These are phyloP conservation scores for Gandaritis pyraliata DNA, from an alignment of 2,888 invertebrate genomes.

Conservation along the genomic window DNA sequence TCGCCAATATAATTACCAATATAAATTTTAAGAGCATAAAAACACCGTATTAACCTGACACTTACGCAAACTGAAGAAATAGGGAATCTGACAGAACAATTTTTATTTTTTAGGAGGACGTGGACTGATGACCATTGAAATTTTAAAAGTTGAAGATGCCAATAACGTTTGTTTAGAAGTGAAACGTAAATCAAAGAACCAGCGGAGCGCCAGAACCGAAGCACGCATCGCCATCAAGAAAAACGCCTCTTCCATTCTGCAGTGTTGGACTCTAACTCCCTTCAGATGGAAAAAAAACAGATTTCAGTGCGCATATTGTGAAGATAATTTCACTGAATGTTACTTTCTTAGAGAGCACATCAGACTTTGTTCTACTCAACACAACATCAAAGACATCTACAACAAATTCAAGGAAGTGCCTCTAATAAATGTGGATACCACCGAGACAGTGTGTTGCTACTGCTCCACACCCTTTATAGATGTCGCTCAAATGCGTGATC, in stretches of 20 bases:
- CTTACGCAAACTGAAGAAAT: conserved; percentile 1
- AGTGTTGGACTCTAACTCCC: conserved; percentile 72
- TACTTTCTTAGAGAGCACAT: conserved; percentile 64
- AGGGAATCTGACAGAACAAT: conserved; percentile 35
- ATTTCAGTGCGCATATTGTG: conserved; percentile 76
- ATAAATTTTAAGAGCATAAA: background rate
- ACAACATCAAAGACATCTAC: conserved; percentile 70
- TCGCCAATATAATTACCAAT: too few relatives aligned
- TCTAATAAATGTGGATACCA: conserved; percentile 71
- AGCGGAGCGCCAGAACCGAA: conserved; percentile 68
- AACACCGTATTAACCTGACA: background rate
- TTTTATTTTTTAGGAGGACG: conserved; percentile 79
- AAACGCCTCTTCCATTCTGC: conserved; percentile 68
- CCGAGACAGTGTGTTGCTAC: conserved; percentile 61
- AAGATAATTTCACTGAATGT: conserved; percentile 68
- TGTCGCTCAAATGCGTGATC: conserved; percentile 62
- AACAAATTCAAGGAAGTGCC: conserved; percentile 77
- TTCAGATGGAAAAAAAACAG: conserved; percentile 75
- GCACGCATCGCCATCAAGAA: conserved; percentile 71
- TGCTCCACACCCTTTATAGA: conserved; percentile 59
- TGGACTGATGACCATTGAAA: conserved; percentile 56
- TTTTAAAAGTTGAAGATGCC: conserved; percentile 48
- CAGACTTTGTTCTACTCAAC: conserved; percentile 56
- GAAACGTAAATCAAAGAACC: conserved; percentile 57
- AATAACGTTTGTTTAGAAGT: conserved; percentile 33